Base-by-base conservation (phyloP, 2,888 invertebrate species). In the Chorisops tibialis region DNA sequence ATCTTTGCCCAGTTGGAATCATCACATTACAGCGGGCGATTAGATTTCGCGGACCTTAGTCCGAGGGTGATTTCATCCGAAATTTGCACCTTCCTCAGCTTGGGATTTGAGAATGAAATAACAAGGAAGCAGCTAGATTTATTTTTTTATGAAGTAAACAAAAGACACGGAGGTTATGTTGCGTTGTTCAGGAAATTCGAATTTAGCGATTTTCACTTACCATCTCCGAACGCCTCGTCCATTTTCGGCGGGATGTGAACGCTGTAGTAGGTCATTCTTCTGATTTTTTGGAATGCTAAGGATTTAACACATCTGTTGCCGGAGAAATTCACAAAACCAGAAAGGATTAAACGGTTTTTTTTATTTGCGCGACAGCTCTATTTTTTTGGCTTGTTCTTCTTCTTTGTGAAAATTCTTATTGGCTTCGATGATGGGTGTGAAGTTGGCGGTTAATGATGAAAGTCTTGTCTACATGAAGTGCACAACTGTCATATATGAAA, bases 241-340 rank as follows among this genome's bases (percentile, higher is more conserved):
- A 22, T 47, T 61, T 64, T 61, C n/a, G 64, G 43, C 39, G 64
- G 64, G 18, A 59, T 50, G 48, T 59, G 59, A 21, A 64, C 61
- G 21, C 64, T 54, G 22, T 58, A 64, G 37, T 59, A 64, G 38
- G 51, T 61, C 59, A 59, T 64, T 16, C n/a, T 39, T 19, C 2
- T 43, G 43, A 16, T 41, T 49, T 14, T 18, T 18, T 45, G 43
- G 35, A 56, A 45, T 45, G 43, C 24, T 9, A 12, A 18, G 0
- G 4, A 9, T 4, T 14, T 16, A 14, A 7, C 22, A 54, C 41
- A 16, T 18, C 43, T 24, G 12, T 19, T 11, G 11, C 2, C 7
- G 30, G 30, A 30, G 6, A n/a, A 21, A 18, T 52, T 38, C 52
- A 52, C 18, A 11, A 39, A 30, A 56, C 45, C 35, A 56, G 18